Base-by-base conservation (phyloP, 2,113 vertebrate genomes). In the Hoplias malabaricus region DNA sequence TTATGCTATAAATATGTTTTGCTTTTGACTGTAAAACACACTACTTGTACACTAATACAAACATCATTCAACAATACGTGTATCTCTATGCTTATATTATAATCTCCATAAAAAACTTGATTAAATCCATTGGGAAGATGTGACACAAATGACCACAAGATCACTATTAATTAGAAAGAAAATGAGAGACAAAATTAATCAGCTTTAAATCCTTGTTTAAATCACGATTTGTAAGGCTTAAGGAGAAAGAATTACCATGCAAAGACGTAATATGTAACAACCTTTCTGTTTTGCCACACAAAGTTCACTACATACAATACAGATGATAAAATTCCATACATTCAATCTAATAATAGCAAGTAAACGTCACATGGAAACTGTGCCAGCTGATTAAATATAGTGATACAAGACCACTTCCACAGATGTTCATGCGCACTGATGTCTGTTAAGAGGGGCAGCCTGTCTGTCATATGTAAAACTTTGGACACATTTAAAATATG, bases 171-270 rank as follows among this genome's bases (percentile, higher is more conserved):
- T 4, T 46, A 36, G 69, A 63, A 73, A 66, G 75, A 43, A 61
- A 12, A 40, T 68, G 11, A 12, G 27, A 9, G 5, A 5, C 36
- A 38, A 43, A 19, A 29, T 25, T 11, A 61, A 31, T 78, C 67
- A 71, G 38, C 46, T 77, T 69, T 66, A 73, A 33, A 65, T 16
- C 16, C 71, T 48, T 61, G 62, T 56, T 36, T 19, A 68, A 73
- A 62, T 21, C 54, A 75, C 82, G 3, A 10, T 53, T 59, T 53
- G 38, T 42, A 80, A 82, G n/a, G 38, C 46, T 50, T 16, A n/a
- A 6, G 4, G 5, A 50, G 21, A 4, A 4, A 46, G 14, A 43
- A 43, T 3, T 2, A 13, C n/a, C 12, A 16, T 16, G 19, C 4
- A 50, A 4, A n/a, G n/a, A 8, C 7, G 8, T 3, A 23, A 1